A percentile compares a stretch with the other conserved stretches of the same genome.
phyloP scores from a whole-genome alignment of 2,888 invertebrate genomes.

The Campaea margaritaria region DNA sequence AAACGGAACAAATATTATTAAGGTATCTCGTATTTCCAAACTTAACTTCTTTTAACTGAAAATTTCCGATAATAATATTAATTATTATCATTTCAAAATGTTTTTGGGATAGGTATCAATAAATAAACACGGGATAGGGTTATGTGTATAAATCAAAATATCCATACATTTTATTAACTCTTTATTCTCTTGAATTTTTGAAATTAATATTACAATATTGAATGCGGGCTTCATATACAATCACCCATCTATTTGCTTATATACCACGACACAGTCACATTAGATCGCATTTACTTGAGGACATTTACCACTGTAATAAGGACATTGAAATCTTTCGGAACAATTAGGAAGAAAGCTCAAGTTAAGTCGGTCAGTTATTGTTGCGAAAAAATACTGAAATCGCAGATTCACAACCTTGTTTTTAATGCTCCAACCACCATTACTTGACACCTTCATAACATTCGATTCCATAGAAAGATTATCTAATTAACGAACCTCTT shows the following conservation, averaged over 20 bases:
- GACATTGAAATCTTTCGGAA: constrained; percentile 35
- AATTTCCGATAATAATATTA: no score
- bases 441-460: constrained; percentile 34
- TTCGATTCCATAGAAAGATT: constrained; percentile 39
- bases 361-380: constrained; percentile 36
- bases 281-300: constrained; percentile 60
- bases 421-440: constrained; percentile 37
- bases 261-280: constrained; percentile 83
- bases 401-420: constrained; percentile 45
- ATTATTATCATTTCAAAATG: no score
- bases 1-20: no score
- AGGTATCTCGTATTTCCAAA: no score
- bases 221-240: constrained; percentile 84
- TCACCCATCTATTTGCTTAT: constrained; percentile 84
- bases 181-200: constrained; percentile 85
- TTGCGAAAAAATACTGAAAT: constrained; percentile 40
- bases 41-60: no score
- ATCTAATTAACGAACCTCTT: constrained; percentile 41
- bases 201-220: constrained; percentile 86
- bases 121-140: constrained; percentile 7
- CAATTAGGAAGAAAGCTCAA: constrained; percentile 33
- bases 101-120: no score
- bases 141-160: constrained; percentile 49
- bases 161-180: constrained; percentile 78
- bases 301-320: constrained; percentile 59